Evolutionary conservation across 2,888 invertebrate genomes (phyloP).

Genomic region (Dryadula phaetusa): DNA sequence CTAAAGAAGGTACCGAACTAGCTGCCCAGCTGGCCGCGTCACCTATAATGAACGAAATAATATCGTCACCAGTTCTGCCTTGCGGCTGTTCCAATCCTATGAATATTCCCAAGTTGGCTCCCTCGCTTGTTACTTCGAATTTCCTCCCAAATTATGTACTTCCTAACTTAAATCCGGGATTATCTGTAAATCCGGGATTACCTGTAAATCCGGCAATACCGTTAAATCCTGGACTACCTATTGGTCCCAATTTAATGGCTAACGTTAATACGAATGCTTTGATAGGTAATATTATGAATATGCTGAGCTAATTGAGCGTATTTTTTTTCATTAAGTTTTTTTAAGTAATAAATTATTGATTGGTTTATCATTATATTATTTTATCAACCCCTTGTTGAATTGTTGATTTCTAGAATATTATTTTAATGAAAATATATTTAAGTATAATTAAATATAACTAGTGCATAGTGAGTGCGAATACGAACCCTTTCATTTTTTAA

Average conservation of each 20-base stretch:
- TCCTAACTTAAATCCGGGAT: too few species aligned
- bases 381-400: too few species aligned
- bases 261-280: constrained; percentile 1
- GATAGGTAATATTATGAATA: constrained; percentile 12
- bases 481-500: too few species aligned
- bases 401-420: too few species aligned
- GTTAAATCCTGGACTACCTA: constrained; percentile 2
- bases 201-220: too few species aligned
- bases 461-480: too few species aligned
- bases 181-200: too few species aligned
- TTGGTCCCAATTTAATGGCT: neutral
- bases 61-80: constrained; percentile 53
- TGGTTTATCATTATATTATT: too few species aligned
- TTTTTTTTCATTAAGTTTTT: neutral
- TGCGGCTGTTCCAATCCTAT: constrained; percentile 57
- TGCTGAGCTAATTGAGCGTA: neutral
- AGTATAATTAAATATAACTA: too few species aligned
- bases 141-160: constrained; percentile 18
- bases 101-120: constrained; percentile 1
- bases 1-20: constrained; percentile 54
- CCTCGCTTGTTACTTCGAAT: constrained; percentile 41
- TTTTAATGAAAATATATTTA: too few species aligned
- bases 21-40: constrained; percentile 59
- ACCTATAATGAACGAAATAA: constrained; percentile 56
- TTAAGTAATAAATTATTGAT: constrained; percentile 9